Evolutionary conservation across 2,888 invertebrate genomes (phyloP), one percentile per base, ranked within the genome.

Genomic region (Synanthedon andrenaeformis): DNA sequence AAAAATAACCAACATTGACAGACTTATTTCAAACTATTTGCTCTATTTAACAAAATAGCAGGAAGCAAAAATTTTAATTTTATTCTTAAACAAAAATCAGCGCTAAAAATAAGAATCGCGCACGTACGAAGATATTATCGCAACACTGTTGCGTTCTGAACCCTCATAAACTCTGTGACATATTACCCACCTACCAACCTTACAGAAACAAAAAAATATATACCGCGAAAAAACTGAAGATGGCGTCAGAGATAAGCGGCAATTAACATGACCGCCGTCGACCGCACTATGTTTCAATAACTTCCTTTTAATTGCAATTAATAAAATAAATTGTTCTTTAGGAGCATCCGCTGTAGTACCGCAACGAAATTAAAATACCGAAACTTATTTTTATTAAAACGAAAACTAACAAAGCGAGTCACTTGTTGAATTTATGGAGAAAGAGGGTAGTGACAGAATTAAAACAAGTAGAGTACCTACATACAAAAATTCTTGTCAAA

Each of bases 91-190:
- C n/a, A 49, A 49, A 19, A 49, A 49, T 12, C 19, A 49, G 17
- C 2, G 23, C 23, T 19, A 49, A 49, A 49, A 49, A 49, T 49
- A 49, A 49, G 17, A 45, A 19, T 49, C 49, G 49, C 23, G 51
- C 51, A 59, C 56, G 56, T 53, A 55, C 53, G 55, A 59, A 62
- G 69, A 72, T 72, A 45, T 60, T 67, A 73, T 71, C 72, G 54
- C 54, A 42, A 54, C 62, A 62, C 56, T 62, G 61, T 63, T 61
- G 53, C 55, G 51, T 19, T 28, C 57, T 52, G 53, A 63, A 64
- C 62, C 67, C 66, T 67, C 58, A 65, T 76, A 78, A 77, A 76
- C 64, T 65, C 67, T 65, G 67, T 70, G 72, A 73, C 72, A 72
- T 74, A 75, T 64, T 53, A 56, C 52, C 51, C 35, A 35, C 35